These are phyloP conservation scores for Eilema sororculum DNA, from an alignment of 2,888 invertebrate species.

Conservation along the genomic window DNA sequence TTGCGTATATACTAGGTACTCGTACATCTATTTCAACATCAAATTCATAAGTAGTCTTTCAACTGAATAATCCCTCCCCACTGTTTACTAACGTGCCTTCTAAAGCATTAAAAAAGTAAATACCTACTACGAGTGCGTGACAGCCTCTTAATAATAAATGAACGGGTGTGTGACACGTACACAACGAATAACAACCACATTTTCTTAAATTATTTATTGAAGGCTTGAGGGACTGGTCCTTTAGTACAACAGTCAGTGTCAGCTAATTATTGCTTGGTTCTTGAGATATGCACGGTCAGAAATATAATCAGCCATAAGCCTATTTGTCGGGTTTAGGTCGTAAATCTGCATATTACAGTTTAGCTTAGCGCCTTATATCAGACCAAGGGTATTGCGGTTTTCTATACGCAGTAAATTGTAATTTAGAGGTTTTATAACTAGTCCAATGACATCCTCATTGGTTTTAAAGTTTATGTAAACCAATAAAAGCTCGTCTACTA, in stretches of 20 bases:
- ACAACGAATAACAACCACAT: background rate
- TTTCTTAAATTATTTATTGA: conserved; percentile 37
- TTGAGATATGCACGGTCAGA: conserved; percentile 18
- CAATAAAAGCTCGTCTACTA: too few species aligned
- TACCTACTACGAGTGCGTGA: background rate
- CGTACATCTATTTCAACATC: too few species aligned
- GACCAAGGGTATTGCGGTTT: background rate
- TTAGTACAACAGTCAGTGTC: conserved; percentile 23
- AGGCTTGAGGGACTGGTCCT: too few species aligned
- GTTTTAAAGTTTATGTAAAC: background rate
- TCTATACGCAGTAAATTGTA: background rate
- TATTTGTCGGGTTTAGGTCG: conserved; percentile 9
- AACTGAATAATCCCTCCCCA: too few species aligned
- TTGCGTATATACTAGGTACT: too few species aligned
- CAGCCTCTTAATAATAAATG: background rate
- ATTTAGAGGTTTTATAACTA: background rate
- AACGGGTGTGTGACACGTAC: background rate
- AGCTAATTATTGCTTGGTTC: conserved; percentile 38
- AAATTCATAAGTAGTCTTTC: too few species aligned
- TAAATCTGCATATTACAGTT: background rate
- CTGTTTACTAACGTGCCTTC: too few species aligned
- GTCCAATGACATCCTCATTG: background rate
- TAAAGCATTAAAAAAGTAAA: background rate
- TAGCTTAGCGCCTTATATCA: background rate
- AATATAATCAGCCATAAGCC: conserved; percentile 6